phyloP scores from a whole-genome alignment of 2,797 vertebrate genomes.

The Chelmon rostratus region DNA sequence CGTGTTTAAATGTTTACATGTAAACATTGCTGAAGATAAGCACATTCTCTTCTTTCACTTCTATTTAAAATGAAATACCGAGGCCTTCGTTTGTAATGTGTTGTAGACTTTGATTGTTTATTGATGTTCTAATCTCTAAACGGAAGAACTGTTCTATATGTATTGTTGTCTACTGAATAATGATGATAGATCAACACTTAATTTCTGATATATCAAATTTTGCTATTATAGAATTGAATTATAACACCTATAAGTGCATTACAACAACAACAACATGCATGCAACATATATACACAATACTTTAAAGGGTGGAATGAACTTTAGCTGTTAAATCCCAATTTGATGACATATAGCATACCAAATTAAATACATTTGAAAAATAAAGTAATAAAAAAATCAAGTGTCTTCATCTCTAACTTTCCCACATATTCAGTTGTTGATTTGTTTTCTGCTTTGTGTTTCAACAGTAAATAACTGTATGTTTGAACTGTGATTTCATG shows the following conservation, averaged over 20 bases:
- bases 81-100: slow-evolving; percentile 82
- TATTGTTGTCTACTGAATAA: slow-evolving; percentile 57
- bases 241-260: slow-evolving; percentile 75
- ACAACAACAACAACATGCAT: slow-evolving; percentile 53
- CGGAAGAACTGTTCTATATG: slow-evolving; percentile 67
- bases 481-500: too few relatives aligned
- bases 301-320: slow-evolving; percentile 66
- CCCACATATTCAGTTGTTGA: neutral
- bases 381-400: slow-evolving; percentile 61
- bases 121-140: slow-evolving; percentile 65
- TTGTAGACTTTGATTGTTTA: slow-evolving; percentile 61
- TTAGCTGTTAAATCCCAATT: slow-evolving; percentile 70
- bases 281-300: slow-evolving; percentile 37
- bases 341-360: slow-evolving; percentile 66
- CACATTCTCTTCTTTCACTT: slow-evolving; percentile 77
- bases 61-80: slow-evolving; percentile 73
- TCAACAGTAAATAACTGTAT: too few relatives aligned
- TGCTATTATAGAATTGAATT: slow-evolving; percentile 55
- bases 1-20: slow-evolving; percentile 86
- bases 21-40: slow-evolving; percentile 82
- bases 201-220: slow-evolving; percentile 60
- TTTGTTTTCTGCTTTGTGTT: too few relatives aligned
- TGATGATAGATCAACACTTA: slow-evolving; percentile 45
- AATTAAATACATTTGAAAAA: slow-evolving; percentile 77
- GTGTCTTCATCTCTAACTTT: slow-evolving; percentile 17